These are phyloP conservation scores for Lota lota DNA, from an alignment of 2,113 vertebrate species.

Conservation along the genomic window DNA sequence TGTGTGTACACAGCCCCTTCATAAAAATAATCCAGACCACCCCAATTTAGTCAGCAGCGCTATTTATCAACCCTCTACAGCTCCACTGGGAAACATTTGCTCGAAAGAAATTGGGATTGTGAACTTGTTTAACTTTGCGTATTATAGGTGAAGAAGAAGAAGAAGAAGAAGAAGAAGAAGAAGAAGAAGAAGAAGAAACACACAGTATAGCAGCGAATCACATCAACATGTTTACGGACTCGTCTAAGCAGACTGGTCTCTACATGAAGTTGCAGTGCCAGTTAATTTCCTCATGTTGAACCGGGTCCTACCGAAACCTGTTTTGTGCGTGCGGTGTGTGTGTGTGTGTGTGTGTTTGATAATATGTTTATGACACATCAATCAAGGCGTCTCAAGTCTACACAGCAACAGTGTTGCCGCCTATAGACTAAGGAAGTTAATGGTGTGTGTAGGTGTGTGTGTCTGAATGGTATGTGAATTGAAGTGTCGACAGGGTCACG, in stretches of 20 bases:
- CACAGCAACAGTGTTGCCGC: too few relatives aligned
- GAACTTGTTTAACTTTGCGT: too few relatives aligned
- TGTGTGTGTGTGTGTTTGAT: not conserved
- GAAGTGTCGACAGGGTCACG: constrained; percentile 3
- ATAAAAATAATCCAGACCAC: constrained; percentile 24
- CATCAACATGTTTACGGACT: constrained; percentile 27
- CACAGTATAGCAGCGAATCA: constrained; percentile 38
- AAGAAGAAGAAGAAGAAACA: too few relatives aligned
- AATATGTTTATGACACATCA: not conserved
- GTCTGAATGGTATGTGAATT: not conserved
- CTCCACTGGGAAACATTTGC: not conserved
- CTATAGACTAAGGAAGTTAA: too few relatives aligned
- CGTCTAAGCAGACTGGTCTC: constrained; percentile 13
- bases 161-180: too few relatives aligned
- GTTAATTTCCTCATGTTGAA: constrained; percentile 23
- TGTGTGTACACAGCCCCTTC: not conserved
- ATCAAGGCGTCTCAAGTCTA: too few relatives aligned
- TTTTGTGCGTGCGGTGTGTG: too few relatives aligned
- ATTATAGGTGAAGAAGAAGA: constrained; percentile 20
- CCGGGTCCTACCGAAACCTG: too few relatives aligned
- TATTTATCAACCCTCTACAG: not conserved
- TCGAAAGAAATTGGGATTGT: too few relatives aligned
- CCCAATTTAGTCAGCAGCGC: not conserved
- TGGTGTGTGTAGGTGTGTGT: not conserved
- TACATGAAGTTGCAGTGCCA: constrained; percentile 8